Conservation (phyloP, 2,797 vertebrate species). For the Catostomus latipinnis region DNA sequence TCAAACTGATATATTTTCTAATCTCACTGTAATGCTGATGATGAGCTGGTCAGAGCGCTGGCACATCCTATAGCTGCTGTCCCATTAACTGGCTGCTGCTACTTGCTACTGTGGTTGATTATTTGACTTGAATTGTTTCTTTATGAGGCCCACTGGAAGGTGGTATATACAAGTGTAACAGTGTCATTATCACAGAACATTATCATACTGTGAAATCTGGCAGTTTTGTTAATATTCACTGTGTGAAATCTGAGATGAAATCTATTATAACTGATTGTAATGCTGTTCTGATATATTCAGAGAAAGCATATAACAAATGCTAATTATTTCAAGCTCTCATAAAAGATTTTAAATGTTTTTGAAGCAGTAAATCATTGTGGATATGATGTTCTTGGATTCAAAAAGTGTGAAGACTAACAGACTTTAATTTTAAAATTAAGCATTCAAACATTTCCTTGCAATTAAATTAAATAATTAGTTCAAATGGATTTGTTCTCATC, state of each 20-base stretch:
- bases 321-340: not conserved
- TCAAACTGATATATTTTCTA: conserved; percentile 50
- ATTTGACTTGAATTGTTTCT: conserved; percentile 19
- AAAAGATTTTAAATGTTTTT: not conserved
- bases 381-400: not conserved
- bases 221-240: not conserved
- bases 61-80: conserved; percentile 21
- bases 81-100: conserved; percentile 32
- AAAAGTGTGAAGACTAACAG: not conserved
- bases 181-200: conserved; percentile 16
- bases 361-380: not conserved
- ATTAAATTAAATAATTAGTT: too few species aligned
- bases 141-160: not conserved
- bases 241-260: conserved; percentile 2
- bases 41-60: conserved; percentile 30
- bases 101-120: conserved; percentile 11
- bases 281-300: not conserved
- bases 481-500: too few species aligned
- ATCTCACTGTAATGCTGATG: conserved; percentile 24
- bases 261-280: not conserved
- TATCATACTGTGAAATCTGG: not conserved
- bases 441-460: too few species aligned
- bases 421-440: too few species aligned
- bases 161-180: not conserved
- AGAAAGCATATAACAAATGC: not conserved